Conservation (phyloP, 2,797 vertebrate species). For the Darevskia nairensis region DNA sequence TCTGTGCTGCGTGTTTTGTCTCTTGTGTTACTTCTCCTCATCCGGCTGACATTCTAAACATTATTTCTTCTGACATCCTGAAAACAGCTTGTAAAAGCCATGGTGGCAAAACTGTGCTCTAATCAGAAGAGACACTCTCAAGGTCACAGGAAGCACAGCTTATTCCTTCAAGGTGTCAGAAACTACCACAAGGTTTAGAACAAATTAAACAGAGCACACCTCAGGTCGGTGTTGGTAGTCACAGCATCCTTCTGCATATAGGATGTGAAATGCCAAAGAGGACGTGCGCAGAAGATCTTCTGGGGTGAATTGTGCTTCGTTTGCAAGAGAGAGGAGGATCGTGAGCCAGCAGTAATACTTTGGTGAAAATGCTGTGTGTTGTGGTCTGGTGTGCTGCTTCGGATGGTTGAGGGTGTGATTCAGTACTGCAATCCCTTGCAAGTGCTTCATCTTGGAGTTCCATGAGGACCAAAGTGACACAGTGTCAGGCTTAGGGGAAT, state of each 20-base stretch:
- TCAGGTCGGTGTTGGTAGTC: neutral
- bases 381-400: neutral
- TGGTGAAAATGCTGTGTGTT: neutral
- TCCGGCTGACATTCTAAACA: conserved; percentile 47
- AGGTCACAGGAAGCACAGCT: conserved; percentile 42
- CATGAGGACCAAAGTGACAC: neutral
- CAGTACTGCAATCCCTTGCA: neutral
- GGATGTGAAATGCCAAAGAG: neutral
- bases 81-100: conserved; percentile 51
- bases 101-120: conserved; percentile 33
- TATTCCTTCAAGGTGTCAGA: conserved; percentile 40
- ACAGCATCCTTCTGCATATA: neutral
- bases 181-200: conserved; percentile 2
- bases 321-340: neutral
- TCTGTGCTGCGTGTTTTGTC: conserved; percentile 16
- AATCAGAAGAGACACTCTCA: conserved; percentile 44
- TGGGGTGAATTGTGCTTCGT: neutral
- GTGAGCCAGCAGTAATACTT: neutral
- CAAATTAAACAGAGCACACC: neutral
- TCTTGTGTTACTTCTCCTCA: conserved; percentile 22
- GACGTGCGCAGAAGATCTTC: neutral
- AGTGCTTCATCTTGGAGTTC: too few relatives aligned
- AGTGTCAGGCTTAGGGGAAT: too few relatives aligned
- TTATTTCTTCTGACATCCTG: conserved; percentile 43
- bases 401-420: neutral